These are phyloP conservation scores for Arion vulgaris DNA, from an alignment of 1,140 invertebrate species.

Conservation along the genomic window DNA sequence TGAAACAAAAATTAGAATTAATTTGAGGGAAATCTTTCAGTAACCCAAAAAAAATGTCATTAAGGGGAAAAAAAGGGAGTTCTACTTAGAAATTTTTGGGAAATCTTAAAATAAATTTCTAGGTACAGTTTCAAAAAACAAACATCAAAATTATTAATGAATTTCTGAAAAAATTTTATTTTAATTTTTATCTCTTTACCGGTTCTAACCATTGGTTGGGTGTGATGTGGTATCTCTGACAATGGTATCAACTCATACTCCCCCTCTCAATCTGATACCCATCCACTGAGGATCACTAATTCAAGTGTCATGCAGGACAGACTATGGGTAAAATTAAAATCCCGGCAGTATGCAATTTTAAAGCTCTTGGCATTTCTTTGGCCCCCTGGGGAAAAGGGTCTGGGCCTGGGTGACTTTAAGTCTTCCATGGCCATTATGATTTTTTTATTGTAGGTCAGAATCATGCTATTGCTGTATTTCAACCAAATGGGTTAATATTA, in stretches of 20 bases:
- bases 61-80: too few relatives aligned
- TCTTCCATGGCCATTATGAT: constrained; percentile 86
- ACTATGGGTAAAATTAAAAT: constrained; percentile 55
- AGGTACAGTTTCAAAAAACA: too few relatives aligned
- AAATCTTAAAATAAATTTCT: too few relatives aligned
- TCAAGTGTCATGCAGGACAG: constrained; percentile 65
- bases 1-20: too few relatives aligned
- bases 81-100: too few relatives aligned
- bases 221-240: constrained; percentile 18
- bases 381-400: constrained; percentile 85
- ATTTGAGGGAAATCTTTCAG: too few relatives aligned
- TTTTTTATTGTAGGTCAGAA: too few relatives aligned
- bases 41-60: too few relatives aligned
- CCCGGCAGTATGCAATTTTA: constrained; percentile 81
- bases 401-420: constrained; percentile 90
- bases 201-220: constrained; percentile 31
- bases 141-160: too few relatives aligned
- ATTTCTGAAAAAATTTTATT: too few relatives aligned
- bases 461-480: background rate
- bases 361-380: constrained; percentile 96
- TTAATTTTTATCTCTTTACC: too few relatives aligned
- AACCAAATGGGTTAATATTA: background rate
- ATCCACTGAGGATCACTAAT: constrained; percentile 46
- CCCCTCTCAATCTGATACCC: constrained; percentile 37
- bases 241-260: constrained; percentile 13